Evolutionary conservation across 2,888 invertebrate genomes (phyloP), one percentile per base, ranked within the genome.

Genomic region (Anarsia innoxiella): DNA sequence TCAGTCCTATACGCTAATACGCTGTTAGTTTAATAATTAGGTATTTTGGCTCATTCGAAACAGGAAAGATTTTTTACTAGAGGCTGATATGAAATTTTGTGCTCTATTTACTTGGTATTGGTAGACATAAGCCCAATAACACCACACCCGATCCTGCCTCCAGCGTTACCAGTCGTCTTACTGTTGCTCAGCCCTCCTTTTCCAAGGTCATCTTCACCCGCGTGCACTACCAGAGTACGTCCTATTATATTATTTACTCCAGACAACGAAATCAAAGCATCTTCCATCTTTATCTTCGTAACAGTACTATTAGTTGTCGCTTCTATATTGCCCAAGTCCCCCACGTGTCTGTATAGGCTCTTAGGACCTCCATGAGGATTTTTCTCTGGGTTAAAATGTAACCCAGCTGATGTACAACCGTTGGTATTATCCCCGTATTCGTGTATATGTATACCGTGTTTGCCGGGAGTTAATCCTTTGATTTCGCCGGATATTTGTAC

Each of bases 161-260:
- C 98, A 36, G 98, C 97, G 75, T 98, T 97, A 38, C 98, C 98
- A 9, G 97, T 98, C 2, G 93, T 91, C 80, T 93, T 93, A 85
- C 96, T 97, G 48, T 96, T 85, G 64, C 97, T 96, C 61, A 96
- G 94, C 0, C 96, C 96, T 16, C 97, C 97, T 45, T 90, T 77
- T n/a, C 97, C 97, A 41, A 97, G 83, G 77, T 98, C 98, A 80
- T 98, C 98, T 0, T 90, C 89, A 78, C 96, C 96, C 27, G 93
- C 96, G 71, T 98, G 97, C 4, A 97, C 93, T 30, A 95, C 95
- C 49, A 95, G 75, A 3, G 94, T 93, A 60, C 95, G 91, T 2
- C 96, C 96, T 35, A 96, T 73, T 58, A 96, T 91, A 77, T 87
- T 94, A 65, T 92, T 86, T 6, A 87, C 77, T 1, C 96, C 96